Percentiles rank a stretch among this genome's conserved stretches.
Evolutionary conservation across 2,888 invertebrate genomes (phyloP).

Genomic region (Myopa testacea): DNA sequence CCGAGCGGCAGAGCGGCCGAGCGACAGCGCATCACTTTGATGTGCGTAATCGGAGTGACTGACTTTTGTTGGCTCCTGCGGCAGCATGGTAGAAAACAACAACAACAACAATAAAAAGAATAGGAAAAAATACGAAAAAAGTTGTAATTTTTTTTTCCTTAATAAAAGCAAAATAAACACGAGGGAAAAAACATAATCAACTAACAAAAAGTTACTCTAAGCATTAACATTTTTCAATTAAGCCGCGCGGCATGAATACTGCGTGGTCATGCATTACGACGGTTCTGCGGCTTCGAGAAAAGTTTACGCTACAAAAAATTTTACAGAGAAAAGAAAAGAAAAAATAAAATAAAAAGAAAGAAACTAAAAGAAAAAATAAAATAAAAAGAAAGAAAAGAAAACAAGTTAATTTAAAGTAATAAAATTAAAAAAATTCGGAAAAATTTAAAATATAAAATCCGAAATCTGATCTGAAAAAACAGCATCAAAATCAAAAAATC

Average conservation of each 20-base stretch:
- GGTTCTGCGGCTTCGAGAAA: too few species aligned
- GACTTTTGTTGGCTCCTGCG: conserved; percentile 18
- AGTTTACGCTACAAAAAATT: too few species aligned
- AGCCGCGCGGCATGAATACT: conserved; percentile 24
- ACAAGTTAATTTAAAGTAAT: too few species aligned
- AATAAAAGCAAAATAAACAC: conserved; percentile 14
- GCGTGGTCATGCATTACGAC: conserved; percentile 39
- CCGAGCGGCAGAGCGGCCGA: too few species aligned
- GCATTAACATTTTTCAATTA: conserved; percentile 39
- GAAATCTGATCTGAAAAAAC: too few species aligned
- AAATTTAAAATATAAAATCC: too few species aligned
- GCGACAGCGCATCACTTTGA: conserved; percentile 25
- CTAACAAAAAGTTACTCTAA: background rate
- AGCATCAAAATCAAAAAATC: too few species aligned
- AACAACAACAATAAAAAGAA: background rate
- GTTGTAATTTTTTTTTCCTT: background rate
- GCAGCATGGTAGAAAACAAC: conserved; percentile 18
- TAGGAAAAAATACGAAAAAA: conserved; percentile 14
- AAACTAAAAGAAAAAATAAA: too few species aligned
- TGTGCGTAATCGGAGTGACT: conserved; percentile 31
- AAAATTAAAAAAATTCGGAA: too few species aligned
- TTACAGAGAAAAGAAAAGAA: background rate
- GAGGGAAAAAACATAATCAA: background rate
- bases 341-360: conserved; percentile 5
- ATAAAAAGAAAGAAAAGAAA: too few species aligned